Percentiles rank a stretch among this genome's conserved stretches.
phyloP scores from a whole-genome alignment of 2,888 invertebrate genomes.

The Lysandra coridon region DNA sequence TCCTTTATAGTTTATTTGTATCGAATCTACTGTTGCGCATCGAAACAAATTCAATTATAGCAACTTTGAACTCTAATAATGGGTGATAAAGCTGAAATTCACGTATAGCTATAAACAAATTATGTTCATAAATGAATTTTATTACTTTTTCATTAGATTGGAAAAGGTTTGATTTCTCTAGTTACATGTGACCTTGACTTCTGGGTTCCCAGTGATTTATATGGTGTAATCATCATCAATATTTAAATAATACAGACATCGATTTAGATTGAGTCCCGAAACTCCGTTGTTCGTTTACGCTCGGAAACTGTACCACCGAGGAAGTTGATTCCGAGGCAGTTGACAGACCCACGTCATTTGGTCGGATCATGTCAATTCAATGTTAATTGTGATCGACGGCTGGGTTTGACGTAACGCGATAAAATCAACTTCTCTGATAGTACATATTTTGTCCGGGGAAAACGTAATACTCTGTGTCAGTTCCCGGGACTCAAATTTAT shows the following conservation, averaged over 20 bases:
- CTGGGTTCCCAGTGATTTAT: background rate
- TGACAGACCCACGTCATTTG: no score
- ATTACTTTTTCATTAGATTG: conserved; percentile 30
- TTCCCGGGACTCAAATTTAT: no score
- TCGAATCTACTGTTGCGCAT: conserved; percentile 29
- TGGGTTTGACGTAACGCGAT: no score
- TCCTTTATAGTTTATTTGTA: conserved; percentile 32
- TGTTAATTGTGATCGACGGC: no score
- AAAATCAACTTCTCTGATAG: no score
- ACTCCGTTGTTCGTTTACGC: no score
- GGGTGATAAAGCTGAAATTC: background rate
- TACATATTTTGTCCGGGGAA: no score
- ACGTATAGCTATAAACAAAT: background rate
- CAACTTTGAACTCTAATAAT: conserved; percentile 34
- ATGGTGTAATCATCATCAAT: background rate
- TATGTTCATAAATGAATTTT: conserved; percentile 25
- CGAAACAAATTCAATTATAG: conserved; percentile 27
- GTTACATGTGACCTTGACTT: conserved; percentile 12
- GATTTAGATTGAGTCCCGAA: background rate
- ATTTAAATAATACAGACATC: background rate
- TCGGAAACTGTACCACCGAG: no score
- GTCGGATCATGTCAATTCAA: no score
- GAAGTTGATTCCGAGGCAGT: no score
- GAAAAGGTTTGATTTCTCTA: conserved; percentile 18
- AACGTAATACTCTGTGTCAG: no score